phyloP scores from a whole-genome alignment of 2,888 invertebrate species.

The Empis stercorea region DNA sequence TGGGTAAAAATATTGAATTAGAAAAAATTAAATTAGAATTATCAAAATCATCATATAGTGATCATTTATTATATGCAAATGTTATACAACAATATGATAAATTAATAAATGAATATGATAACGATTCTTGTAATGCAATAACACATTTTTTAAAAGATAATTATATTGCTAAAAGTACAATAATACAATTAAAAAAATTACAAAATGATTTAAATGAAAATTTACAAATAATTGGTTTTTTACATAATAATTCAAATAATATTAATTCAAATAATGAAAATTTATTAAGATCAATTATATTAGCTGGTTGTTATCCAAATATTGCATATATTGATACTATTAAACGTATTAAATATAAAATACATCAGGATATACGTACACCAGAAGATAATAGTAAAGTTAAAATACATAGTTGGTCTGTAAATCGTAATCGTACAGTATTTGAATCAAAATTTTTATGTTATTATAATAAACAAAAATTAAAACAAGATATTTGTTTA shows the following conservation, averaged over 20 bases:
- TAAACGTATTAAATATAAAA: conserved; percentile 19
- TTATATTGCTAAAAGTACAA: conserved; percentile 62
- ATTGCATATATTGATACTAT: conserved; percentile 16
- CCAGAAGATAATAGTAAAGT: conserved; percentile 49
- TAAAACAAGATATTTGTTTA: conserved; percentile 47
- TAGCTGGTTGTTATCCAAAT: conserved; percentile 83
- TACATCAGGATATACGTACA: conserved; percentile 36
- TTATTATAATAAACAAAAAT: conserved; percentile 60
- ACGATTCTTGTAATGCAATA: conserved; percentile 51
- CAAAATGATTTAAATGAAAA: conserved; percentile 35
- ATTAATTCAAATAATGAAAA: conserved; percentile 59
- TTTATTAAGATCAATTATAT: conserved; percentile 73
- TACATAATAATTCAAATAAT: conserved; percentile 45
- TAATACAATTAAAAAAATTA: conserved; percentile 14
- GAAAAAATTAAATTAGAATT: conserved; percentile 46
- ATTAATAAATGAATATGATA: conserved; percentile 20
- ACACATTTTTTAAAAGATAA: conserved; percentile 60
- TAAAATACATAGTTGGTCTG: conserved; percentile 65
- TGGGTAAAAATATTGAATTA: conserved; percentile 53
- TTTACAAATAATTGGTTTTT: conserved; percentile 22
- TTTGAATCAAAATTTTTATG: conserved; percentile 45
- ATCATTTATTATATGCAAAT: conserved; percentile 63
- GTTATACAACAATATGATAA: conserved; percentile 52
- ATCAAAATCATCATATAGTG: conserved; percentile 53
- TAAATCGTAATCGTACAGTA: conserved; percentile 40